Evolutionary conservation across 1,140 invertebrate genomes (phyloP).

Genomic region (Plectrocnemia conspersa): DNA sequence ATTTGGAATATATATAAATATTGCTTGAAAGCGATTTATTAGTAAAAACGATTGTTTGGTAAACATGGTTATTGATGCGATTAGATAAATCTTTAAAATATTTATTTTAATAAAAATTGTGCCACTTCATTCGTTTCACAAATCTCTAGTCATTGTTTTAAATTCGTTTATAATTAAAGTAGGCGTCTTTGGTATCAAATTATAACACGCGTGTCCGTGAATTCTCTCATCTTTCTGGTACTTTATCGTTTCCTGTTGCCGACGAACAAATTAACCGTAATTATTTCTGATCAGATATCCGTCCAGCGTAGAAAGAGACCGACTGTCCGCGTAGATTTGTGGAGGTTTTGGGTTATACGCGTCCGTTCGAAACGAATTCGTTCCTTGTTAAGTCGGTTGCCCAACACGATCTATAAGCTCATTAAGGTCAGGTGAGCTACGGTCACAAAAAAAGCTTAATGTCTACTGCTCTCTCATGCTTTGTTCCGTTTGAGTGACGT

Average conservation of each 20-base stretch:
- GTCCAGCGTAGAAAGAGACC: conserved; percentile 1
- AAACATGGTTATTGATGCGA: too few relatives aligned
- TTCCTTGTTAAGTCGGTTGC: conserved; percentile 28
- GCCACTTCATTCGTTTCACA: too few relatives aligned
- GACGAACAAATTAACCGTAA: conserved; percentile 31
- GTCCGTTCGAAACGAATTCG: conserved; percentile 26
- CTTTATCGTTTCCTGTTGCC: conserved; percentile 25
- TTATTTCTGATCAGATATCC: conserved; percentile 18
- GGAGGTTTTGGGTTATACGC: conserved; percentile 2
- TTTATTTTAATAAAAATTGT: too few relatives aligned
- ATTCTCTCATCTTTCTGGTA: not conserved
- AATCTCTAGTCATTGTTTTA: too few relatives aligned
- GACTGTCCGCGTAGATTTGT: conserved; percentile 2
- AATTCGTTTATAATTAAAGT: too few relatives aligned
- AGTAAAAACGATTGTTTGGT: too few relatives aligned
- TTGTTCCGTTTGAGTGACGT: conserved; percentile 9
- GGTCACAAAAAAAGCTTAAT: conserved; percentile 28
- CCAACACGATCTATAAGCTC: conserved; percentile 26
- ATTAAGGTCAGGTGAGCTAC: conserved; percentile 25
- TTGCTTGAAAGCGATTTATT: too few relatives aligned
- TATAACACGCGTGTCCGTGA: not conserved
- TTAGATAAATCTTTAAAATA: too few relatives aligned
- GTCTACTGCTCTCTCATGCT: conserved; percentile 17
- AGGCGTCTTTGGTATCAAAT: too few relatives aligned
- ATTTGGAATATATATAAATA: too few relatives aligned